Percentiles rank a stretch among this genome's conserved stretches.
phyloP scores from a whole-genome alignment of 1,140 invertebrate genomes.

The Drosophila tsacasi region DNA sequence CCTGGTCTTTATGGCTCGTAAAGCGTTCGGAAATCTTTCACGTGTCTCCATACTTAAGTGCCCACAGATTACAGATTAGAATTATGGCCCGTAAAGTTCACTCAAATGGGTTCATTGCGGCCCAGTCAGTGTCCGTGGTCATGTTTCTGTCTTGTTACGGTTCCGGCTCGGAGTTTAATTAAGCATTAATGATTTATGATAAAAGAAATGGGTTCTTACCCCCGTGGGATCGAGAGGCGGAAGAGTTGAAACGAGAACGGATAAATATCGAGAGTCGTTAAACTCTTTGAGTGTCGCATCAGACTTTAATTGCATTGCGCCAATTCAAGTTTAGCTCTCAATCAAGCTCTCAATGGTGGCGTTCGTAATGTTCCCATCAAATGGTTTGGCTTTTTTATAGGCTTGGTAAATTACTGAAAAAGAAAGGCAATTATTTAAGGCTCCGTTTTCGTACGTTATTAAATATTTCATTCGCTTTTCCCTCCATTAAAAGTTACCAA shows the following conservation, averaged over 20 bases:
- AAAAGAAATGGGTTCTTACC: constrained; percentile 35
- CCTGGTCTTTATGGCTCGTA: constrained; percentile 45
- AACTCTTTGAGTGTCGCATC: constrained; percentile 22
- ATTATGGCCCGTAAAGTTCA: constrained; percentile 68
- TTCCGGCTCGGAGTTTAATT: constrained; percentile 71
- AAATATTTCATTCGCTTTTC: background rate
- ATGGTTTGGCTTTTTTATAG: background rate
- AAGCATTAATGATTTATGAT: constrained; percentile 68
- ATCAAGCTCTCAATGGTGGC: background rate
- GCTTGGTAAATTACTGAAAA: background rate
- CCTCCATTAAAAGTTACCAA: background rate
- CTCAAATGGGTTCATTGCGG: constrained; percentile 64
- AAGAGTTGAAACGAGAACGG: constrained; percentile 28
- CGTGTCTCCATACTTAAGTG: constrained; percentile 44
- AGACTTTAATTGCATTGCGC: constrained; percentile 22
- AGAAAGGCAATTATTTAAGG: background rate
- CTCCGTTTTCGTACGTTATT: background rate
- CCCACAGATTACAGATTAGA: constrained; percentile 73
- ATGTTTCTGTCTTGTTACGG: constrained; percentile 42
- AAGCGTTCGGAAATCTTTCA: constrained; percentile 57
- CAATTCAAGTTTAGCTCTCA: constrained; percentile 13
- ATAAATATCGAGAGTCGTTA: constrained; percentile 25
- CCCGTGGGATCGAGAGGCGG: constrained; percentile 13
- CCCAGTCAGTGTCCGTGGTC: constrained; percentile 19
- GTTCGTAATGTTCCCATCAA: background rate